Evolutionary conservation across 2,797 vertebrate species (phyloP).

Genomic region (Pseudochromis fuscus): DNA sequence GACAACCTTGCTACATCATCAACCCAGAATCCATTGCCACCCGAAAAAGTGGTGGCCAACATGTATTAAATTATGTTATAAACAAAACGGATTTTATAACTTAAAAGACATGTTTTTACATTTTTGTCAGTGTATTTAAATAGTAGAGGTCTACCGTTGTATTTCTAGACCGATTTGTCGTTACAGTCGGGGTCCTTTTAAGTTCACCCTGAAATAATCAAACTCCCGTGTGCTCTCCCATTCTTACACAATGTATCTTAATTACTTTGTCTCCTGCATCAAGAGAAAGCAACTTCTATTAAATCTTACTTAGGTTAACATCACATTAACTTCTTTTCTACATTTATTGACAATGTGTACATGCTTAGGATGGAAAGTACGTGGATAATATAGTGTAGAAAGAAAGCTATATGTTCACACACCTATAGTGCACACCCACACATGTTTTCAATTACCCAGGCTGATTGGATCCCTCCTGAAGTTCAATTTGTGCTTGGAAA

Average conservation of each 20-base stretch:
- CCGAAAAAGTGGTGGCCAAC: no score
- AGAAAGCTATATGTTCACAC: conserved; percentile 21
- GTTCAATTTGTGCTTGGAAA: conserved; percentile 24
- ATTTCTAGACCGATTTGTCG: no score
- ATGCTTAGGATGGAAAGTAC: background rate
- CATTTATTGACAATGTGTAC: conserved; percentile 6
- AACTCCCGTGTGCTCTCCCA: background rate
- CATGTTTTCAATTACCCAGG: conserved; percentile 37
- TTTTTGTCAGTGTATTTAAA: no score
- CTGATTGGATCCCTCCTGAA: conserved; percentile 29
- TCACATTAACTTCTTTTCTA: conserved; percentile 16
- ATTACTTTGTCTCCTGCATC: no score
- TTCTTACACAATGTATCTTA: no score
- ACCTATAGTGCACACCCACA: conserved; percentile 29
- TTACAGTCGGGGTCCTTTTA: no score
- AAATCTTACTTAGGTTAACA: background rate
- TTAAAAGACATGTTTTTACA: no score
- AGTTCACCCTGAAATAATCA: conserved; percentile 9
- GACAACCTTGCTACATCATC: no score
- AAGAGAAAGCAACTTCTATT: conserved; percentile 4
- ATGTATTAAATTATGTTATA: no score
- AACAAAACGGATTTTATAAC: no score
- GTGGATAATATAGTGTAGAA: background rate
- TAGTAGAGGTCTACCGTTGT: no score
- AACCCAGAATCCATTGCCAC: no score